Evolutionary conservation across 2,888 invertebrate genomes (phyloP).

Genomic region (Unio delphinus): DNA sequence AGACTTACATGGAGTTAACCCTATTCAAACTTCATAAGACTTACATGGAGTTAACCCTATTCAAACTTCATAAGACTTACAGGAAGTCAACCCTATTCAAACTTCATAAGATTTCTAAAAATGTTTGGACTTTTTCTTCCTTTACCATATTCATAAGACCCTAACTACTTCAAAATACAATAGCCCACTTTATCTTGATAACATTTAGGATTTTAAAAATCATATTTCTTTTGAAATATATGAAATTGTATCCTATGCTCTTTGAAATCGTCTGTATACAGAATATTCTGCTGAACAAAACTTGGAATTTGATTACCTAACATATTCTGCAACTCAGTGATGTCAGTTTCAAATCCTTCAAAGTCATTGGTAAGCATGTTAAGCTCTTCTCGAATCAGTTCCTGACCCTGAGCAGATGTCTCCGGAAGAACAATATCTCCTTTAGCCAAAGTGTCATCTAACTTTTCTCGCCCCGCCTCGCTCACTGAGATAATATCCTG

Average conservation of each 20-base stretch:
- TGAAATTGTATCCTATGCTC: neutral
- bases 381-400: constrained; percentile 72
- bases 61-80: no score
- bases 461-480: constrained; percentile 83
- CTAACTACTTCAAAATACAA: no score
- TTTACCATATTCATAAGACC: no score
- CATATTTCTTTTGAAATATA: neutral
- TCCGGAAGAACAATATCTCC: constrained; percentile 77
- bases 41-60: no score
- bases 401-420: constrained; percentile 87
- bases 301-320: constrained; percentile 38
- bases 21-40: no score
- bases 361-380: constrained; percentile 57
- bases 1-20: no score
- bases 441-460: constrained; percentile 83
- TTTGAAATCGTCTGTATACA: neutral
- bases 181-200: no score
- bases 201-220: no score
- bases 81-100: no score
- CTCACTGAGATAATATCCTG: constrained; percentile 84
- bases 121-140: no score
- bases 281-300: neutral
- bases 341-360: constrained; percentile 56
- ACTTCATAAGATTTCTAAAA: no score
- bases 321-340: constrained; percentile 47